Conservation (phyloP, 2,113 vertebrate species). For the Podilymbus podiceps region DNA sequence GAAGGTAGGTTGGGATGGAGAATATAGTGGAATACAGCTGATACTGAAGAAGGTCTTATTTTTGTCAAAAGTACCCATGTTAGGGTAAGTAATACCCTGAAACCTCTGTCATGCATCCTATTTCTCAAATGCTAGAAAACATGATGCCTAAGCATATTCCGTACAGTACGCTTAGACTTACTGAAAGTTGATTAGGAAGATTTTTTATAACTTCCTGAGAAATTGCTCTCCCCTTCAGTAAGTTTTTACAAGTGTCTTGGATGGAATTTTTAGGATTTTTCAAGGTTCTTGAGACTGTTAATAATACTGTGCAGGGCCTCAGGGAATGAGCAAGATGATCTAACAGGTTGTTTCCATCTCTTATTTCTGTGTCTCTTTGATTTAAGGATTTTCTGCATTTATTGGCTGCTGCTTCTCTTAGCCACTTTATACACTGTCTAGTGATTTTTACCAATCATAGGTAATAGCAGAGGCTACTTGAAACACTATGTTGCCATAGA, state of each 20-base stretch:
- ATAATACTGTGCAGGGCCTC: neutral
- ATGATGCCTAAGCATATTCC: neutral
- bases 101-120: neutral
- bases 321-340: slow-evolving; percentile 6
- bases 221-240: slow-evolving; percentile 6
- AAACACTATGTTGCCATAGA: slow-evolving; percentile 33
- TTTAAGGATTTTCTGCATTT: slow-evolving; percentile 61
- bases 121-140: neutral
- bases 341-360: slow-evolving; percentile 44
- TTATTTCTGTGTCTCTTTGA: slow-evolving; percentile 46
- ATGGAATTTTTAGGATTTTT: slow-evolving; percentile 47
- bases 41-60: neutral
- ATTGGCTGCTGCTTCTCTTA: slow-evolving; percentile 44
- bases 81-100: neutral
- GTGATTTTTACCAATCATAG: slow-evolving; percentile 27
- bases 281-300: slow-evolving; percentile 24
- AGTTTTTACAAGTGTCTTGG: slow-evolving; percentile 33
- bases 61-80: neutral
- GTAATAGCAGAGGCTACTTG: slow-evolving; percentile 40
- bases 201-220: slow-evolving; percentile 9
- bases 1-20: neutral
- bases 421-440: neutral
- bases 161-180: fast-evolving
- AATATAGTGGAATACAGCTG: neutral
- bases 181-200: neutral